A percentile compares a stretch with the other conserved stretches of the same genome.
phyloP scores from a whole-genome alignment of 2,888 invertebrate species.

The Stenodera caucasica region DNA sequence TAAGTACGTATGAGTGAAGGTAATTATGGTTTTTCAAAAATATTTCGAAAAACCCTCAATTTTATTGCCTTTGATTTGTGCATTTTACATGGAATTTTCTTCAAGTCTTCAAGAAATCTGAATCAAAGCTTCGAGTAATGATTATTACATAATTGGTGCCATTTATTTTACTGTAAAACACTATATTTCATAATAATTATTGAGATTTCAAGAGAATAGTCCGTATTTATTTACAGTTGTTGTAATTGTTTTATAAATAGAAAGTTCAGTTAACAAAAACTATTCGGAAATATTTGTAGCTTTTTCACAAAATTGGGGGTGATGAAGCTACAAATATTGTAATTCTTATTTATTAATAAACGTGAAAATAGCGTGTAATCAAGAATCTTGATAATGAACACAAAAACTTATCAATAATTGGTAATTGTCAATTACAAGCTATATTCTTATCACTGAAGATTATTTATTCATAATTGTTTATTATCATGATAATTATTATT shows the following conservation, averaged over 20 bases:
- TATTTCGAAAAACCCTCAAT: not conserved
- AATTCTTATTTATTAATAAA: not conserved
- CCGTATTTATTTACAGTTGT: constrained; percentile 5
- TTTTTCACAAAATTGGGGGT: not conserved
- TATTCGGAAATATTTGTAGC: not conserved
- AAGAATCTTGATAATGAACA: constrained; percentile 1
- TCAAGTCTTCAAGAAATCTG: not conserved
- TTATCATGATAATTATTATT: not conserved
- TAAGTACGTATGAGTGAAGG: constrained; percentile 3
- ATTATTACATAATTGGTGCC: not conserved
- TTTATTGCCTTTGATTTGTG: not conserved
- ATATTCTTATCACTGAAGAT: constrained; percentile 10
- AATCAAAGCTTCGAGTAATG: not conserved
- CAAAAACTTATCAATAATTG: not conserved
- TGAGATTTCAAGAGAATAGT: constrained; percentile 7
- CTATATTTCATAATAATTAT: constrained; percentile 13
- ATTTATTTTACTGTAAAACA: constrained; percentile 10
- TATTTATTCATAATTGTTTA: not conserved
- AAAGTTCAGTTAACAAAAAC: not conserved
- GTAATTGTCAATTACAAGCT: constrained; percentile 7
- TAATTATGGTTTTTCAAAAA: not conserved
- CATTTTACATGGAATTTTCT: not conserved
- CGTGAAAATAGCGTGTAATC: constrained; percentile 9
- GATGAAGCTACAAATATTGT: not conserved
- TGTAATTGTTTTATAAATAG: constrained; percentile 1